These are phyloP conservation scores for Hippoglossus stenolepis DNA, from an alignment of 2,113 vertebrate species.

Conservation along the genomic window DNA sequence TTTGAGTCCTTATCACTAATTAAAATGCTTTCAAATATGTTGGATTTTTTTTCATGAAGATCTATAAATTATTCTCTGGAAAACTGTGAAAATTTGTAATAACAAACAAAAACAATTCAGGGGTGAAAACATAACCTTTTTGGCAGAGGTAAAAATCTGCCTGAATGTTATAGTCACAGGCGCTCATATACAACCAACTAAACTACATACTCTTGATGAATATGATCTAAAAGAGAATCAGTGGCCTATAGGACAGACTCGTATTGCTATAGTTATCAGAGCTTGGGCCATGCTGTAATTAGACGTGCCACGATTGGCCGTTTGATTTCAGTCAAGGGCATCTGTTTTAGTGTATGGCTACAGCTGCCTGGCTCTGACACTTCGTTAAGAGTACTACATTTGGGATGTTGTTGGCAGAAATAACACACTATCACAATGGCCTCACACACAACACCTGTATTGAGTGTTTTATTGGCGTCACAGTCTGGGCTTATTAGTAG, in stretches of 20 bases:
- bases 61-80: too few relatives aligned
- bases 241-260: background rate
- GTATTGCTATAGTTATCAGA: slow-evolving; percentile 28
- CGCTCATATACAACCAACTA: background rate
- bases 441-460: background rate
- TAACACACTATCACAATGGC: background rate
- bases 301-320: slow-evolving; percentile 51
- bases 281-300: slow-evolving; percentile 33
- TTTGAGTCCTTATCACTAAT: background rate
- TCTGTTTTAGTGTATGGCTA: slow-evolving; percentile 30
- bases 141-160: too few relatives aligned
- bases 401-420: background rate
- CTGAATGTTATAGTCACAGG: background rate
- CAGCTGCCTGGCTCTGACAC: slow-evolving; percentile 20
- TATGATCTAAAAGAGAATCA: slow-evolving; percentile 21
- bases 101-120: too few relatives aligned
- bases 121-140: too few relatives aligned
- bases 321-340: slow-evolving; percentile 63
- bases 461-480: background rate
- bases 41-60: too few relatives aligned
- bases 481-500: background rate
- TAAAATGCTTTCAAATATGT: background rate
- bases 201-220: background rate
- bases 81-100: too few relatives aligned
- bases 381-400: background rate